These are phyloP conservation scores for Acanthiza pusilla DNA, from an alignment of 2,797 vertebrate genomes.

Conservation along the genomic window DNA sequence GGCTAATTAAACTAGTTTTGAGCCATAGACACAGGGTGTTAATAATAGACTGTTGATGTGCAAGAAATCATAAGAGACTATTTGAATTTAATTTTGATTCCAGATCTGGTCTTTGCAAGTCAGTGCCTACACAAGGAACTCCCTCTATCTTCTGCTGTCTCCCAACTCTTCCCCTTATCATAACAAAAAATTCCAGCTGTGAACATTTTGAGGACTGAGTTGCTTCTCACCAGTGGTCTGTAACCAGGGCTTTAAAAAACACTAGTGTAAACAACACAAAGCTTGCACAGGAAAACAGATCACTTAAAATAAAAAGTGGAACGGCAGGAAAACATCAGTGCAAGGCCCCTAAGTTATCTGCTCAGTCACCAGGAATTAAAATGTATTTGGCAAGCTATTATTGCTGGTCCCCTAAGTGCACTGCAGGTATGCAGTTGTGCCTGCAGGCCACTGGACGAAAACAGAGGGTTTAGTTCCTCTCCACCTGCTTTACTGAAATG, in stretches of 20 bases:
- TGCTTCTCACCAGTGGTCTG: background rate
- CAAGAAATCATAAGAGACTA: background rate
- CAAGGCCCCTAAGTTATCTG: background rate
- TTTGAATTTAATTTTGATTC: background rate
- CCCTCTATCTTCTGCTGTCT: background rate
- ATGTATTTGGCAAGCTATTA: background rate
- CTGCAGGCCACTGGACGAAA: background rate
- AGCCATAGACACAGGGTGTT: background rate
- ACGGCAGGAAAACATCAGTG: background rate
- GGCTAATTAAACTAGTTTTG: background rate
- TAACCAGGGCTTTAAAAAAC: background rate
- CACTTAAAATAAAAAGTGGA: background rate
- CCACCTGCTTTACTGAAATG: background rate
- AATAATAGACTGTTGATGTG: background rate
- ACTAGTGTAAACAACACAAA: background rate
- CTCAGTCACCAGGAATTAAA: background rate
- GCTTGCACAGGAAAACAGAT: background rate
- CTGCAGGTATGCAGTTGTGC: background rate
- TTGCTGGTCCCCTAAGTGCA: background rate
- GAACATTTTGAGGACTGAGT: background rate
- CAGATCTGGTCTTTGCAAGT: background rate
- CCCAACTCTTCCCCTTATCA: background rate
- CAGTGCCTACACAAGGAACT: background rate
- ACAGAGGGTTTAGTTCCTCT: background rate
- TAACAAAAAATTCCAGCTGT: background rate